Evolutionary conservation across 2,888 invertebrate species (phyloP), one percentile per base, ranked within the genome.

Genomic region (Strigamia maritima): DNA sequence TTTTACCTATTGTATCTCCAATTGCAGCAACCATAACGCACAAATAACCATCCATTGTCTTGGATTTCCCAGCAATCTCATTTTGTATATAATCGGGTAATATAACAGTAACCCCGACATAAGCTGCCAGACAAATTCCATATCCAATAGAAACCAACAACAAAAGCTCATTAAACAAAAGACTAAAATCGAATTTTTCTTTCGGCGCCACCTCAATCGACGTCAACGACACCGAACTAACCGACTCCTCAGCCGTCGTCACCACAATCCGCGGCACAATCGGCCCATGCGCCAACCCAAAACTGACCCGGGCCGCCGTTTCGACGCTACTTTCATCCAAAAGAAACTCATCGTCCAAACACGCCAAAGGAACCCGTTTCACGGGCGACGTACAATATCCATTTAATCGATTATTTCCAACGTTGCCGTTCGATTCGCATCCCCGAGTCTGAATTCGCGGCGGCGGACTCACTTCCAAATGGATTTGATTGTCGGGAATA

Each of bases 221-320:
- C 8, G 12, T 14, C 12, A 28, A 31, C 12, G 77, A 44, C 77
- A 49, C 44, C 10, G 40, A 19, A 8, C 44, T 19, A 12, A 24
- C 44, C 10, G 10, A 8, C 10, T 49, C 77, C 10, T 77, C 77
- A 10, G 8, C 77, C 8, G 77, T 14, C 38, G 77, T 77, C 40
- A 77, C 77, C 7, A 77, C 22, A 44, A 77, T 77, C 10, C 26
- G 14, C n/a, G 77, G 77, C n/a, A 77, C 12, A 7, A 16, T 75
- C 12, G 38, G 8, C 26, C 12, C n/a, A n/a, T n/a, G n/a, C n/a
- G n/a, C n/a, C n/a, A n/a, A n/a, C n/a, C n/a, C n/a, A n/a, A n/a
- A n/a, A n/a, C n/a, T n/a, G n/a, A n/a, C n/a, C n/a, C n/a, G n/a
- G n/a, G n/a, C n/a, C n/a, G n/a, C n/a, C n/a, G n/a, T n/a, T n/a